Base-by-base conservation (phyloP, 2,888 invertebrate species). In the Cataglyphis albicans region DNA sequence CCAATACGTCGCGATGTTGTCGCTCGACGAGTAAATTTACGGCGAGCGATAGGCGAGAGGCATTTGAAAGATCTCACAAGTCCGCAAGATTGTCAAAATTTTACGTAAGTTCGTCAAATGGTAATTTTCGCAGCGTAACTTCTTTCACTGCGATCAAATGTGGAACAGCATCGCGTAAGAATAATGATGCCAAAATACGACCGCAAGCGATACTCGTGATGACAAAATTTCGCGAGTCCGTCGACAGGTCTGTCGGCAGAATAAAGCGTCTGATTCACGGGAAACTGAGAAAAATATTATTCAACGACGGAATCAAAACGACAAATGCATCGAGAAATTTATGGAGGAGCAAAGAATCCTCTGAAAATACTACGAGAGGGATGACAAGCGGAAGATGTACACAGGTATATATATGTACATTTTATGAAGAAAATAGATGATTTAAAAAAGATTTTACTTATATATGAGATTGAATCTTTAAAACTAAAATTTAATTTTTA, bases 191-290 rank as follows among this genome's bases (percentile, higher is more conserved):
- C 12, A 15, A 76, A 12, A 38, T 10, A 21, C 81, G 25, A 48
- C n/a, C 57, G 0, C 35, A 48, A 41, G 12, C 59, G 35, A 38
- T 57, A 63, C 18, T 81, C 15, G 52, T 32, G 41, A 44, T 70
- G 35, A 57, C 52, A 3, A 25, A 82, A 12, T 35, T 81, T 55
- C 59, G 67, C 18, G 21, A 68, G 38, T 68, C 78, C 29, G 12
- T 76, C 32, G 81, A 63, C 6, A 88, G 84, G 55, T 90, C 91
- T 1, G 57, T 92, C 63, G 87, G 88, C 18, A 84, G 88, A 72
- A 86, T 93, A 57, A 92, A 88, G 44, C 83, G 86, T 38, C 32
- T 92, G 68, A 89, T 93, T 10, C 87, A 88, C 59, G 85, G 78
- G 57, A 93, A 92, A 38, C 72, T 93, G 0, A 84, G 86, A 7